A percentile compares a stretch with the other conserved stretches of the same genome.
These are phyloP conservation scores for Amia ocellicauda DNA, from an alignment of 2,113 vertebrate genomes.

Conservation along the genomic window DNA sequence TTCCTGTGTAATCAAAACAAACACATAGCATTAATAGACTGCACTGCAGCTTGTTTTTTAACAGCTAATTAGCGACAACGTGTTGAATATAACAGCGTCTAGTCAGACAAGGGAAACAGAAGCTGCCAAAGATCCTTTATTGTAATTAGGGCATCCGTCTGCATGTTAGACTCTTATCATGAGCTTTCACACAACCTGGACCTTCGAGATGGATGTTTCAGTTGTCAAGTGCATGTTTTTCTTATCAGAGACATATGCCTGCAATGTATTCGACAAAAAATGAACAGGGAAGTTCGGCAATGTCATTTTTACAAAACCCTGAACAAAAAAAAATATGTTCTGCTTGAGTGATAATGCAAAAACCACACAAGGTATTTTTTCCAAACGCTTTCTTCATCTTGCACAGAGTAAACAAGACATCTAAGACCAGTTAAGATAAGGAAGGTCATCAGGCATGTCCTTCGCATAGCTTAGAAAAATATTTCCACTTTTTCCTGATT, in stretches of 20 bases:
- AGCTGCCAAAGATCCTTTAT: background rate
- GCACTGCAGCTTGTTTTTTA: slow-evolving; percentile 4
- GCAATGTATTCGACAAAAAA: background rate
- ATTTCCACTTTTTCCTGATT: slow-evolving; percentile 8
- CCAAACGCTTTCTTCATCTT: slow-evolving; percentile 50
- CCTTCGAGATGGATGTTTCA: slow-evolving; percentile 4
- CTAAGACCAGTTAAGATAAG: slow-evolving; percentile 55
- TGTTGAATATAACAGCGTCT: slow-evolving; percentile 15
- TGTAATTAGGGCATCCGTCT: slow-evolving; percentile 23
- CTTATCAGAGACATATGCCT: background rate
- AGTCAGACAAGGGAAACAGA: slow-evolving; percentile 2
- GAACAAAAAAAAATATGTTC: no score
- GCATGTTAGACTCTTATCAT: slow-evolving; percentile 14
- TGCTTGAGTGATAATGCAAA: no score
- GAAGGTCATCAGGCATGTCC: slow-evolving; percentile 55
- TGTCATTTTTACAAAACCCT: no score
- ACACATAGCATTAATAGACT: slow-evolving; percentile 9
- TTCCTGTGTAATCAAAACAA: slow-evolving; percentile 65
- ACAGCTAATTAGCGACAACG: slow-evolving; percentile 16
- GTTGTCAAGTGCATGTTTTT: slow-evolving; percentile 4
- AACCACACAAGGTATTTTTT: slow-evolving; percentile 2
- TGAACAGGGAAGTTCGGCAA: background rate
- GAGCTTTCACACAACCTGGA: background rate
- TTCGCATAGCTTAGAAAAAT: slow-evolving; percentile 42
- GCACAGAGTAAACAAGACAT: slow-evolving; percentile 60